A percentile compares a stretch with the other conserved stretches of the same genome.
Conservation (phyloP, 2,797 vertebrate species). For the Tinamus major region DNA sequence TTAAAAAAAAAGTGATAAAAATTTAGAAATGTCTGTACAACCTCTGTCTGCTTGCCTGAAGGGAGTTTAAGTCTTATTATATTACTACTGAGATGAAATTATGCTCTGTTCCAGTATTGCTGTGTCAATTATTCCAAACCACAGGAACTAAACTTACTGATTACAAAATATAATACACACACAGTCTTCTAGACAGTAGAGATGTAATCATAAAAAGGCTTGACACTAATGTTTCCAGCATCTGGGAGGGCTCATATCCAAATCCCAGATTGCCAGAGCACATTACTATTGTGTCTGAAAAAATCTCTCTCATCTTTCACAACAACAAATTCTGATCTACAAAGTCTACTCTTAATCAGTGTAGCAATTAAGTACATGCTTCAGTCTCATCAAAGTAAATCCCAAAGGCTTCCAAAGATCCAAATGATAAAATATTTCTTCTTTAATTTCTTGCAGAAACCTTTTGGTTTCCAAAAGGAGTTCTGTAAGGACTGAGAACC, state of each 20-base stretch:
- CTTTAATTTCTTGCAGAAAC: not conserved
- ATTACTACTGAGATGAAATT: not conserved
- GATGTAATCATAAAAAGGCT: not conserved
- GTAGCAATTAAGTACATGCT: not conserved
- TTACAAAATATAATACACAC: not conserved
- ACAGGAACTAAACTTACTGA: not conserved
- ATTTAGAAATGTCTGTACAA: not conserved
- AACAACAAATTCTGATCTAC: not conserved
- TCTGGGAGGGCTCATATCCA: not conserved
- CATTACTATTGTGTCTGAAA: not conserved
- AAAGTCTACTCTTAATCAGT: not conserved
- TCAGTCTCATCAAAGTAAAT: conserved; percentile 22
- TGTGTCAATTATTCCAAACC: not conserved
- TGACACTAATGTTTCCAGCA: not conserved
- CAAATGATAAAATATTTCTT: not conserved
- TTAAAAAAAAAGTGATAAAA: not conserved
- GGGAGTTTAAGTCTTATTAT: not conserved
- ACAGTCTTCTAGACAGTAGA: not conserved
- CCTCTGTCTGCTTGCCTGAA: not conserved
- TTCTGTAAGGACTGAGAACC: not conserved
- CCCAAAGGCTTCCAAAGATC: not conserved
- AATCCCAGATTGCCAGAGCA: not conserved
- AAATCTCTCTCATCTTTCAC: not conserved
- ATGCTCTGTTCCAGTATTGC: not conserved
- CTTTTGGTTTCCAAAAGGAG: not conserved